These are phyloP conservation scores for Polyommatus iphigenia DNA, from an alignment of 2,888 invertebrate species.

Conservation along the genomic window DNA sequence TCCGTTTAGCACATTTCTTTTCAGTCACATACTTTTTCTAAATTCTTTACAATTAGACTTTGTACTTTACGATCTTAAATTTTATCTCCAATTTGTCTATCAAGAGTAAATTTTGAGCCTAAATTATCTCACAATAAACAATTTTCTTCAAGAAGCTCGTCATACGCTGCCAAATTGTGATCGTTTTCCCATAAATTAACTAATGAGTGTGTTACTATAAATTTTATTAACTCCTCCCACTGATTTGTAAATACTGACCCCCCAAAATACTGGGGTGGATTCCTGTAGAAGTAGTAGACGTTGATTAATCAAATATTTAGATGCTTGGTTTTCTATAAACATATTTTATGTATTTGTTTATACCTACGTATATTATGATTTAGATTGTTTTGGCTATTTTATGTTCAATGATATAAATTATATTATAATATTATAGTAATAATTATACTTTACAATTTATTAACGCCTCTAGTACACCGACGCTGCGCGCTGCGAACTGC, in stretches of 20 bases:
- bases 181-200: conserved; percentile 63
- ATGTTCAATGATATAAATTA: conserved; percentile 49
- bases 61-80: not conserved
- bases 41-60: not conserved
- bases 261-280: conserved; percentile 41
- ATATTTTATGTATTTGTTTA: conserved; percentile 33
- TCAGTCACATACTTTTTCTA: not conserved
- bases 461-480: not conserved
- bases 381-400: conserved; percentile 76
- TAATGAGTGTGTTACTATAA: conserved; percentile 51
- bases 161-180: conserved; percentile 76
- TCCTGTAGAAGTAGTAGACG: conserved; percentile 37
- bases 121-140: conserved; percentile 16
- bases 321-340: conserved; percentile 38
- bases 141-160: conserved; percentile 61
- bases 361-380: conserved; percentile 42
- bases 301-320: conserved; percentile 35
- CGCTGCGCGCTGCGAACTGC: no score
- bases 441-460: not conserved
- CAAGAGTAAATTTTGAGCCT: not conserved
- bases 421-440: not conserved
- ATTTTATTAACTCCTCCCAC: conserved; percentile 37
- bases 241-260: conserved; percentile 37
- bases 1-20: not conserved
- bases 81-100: not conserved